phyloP scores from a whole-genome alignment of 2,888 invertebrate genomes.

The Dorcus hopei region DNA sequence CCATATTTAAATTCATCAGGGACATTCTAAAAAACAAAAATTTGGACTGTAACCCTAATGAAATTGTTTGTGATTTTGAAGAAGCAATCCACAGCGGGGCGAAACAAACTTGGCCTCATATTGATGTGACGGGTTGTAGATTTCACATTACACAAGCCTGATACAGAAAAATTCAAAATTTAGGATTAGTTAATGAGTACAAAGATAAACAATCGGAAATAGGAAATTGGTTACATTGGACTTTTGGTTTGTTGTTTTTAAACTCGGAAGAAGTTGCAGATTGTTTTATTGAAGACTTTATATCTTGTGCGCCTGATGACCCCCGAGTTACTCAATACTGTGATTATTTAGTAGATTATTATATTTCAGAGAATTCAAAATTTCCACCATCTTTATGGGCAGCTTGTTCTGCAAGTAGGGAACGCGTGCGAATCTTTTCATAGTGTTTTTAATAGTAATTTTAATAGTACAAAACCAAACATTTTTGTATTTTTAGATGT shows the following conservation, averaged over 20 bases:
- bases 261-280: neutral
- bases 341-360: constrained; percentile 2
- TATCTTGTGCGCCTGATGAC: constrained; percentile 1
- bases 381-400: constrained; percentile 7
- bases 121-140: constrained; percentile 3
- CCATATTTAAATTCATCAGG: neutral
- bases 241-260: neutral
- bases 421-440: constrained; percentile 2
- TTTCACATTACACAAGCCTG: constrained; percentile 1
- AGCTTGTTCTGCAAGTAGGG: constrained; percentile 4
- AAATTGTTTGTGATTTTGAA: constrained; percentile 3
- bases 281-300: constrained; percentile 2
- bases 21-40: neutral
- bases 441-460: neutral
- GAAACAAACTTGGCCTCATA: constrained; percentile 1
- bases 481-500: neutral
- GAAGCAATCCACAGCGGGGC: constrained; percentile 1
- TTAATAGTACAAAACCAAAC: neutral
- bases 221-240: constrained; percentile 1
- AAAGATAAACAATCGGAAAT: neutral
- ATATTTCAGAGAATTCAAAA: neutral
- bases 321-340: constrained; percentile 3
- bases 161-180: constrained; percentile 2
- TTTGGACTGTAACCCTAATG: neutral
- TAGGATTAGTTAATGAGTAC: neutral